Conservation (phyloP, 1,140 invertebrate species). For the Acromyrmex echinatior region DNA sequence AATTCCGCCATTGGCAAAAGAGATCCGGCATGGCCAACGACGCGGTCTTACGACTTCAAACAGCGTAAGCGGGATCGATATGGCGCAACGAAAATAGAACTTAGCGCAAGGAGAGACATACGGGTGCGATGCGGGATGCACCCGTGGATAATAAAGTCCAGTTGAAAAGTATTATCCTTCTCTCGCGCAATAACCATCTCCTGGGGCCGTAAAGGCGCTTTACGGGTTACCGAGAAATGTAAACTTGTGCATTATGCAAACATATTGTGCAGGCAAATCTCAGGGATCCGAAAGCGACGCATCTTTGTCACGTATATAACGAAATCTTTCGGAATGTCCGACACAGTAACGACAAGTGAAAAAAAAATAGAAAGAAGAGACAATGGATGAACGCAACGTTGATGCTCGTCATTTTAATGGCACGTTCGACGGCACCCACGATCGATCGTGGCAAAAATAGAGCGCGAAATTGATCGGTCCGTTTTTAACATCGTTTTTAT, state of each 20-base stretch:
- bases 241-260: slow-evolving; percentile 33
- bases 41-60: slow-evolving; percentile 55
- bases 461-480: slow-evolving; percentile 52
- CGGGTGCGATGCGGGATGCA: slow-evolving; percentile 1
- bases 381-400: slow-evolving; percentile 3
- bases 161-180: slow-evolving; percentile 25
- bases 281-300: not conserved
- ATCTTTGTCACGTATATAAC: not conserved
- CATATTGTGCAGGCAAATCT: not conserved
- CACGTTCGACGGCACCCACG: slow-evolving; percentile 32
- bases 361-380: not conserved
- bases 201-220: slow-evolving; percentile 24
- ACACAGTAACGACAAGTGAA: not conserved
- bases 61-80: slow-evolving; percentile 63
- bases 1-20: slow-evolving; percentile 37
- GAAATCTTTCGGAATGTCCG: slow-evolving; percentile 7
- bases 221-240: slow-evolving; percentile 18
- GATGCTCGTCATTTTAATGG: slow-evolving; percentile 21
- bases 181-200: not conserved
- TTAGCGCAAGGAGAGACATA: slow-evolving; percentile 58
- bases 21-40: slow-evolving; percentile 49
- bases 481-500: slow-evolving; percentile 33
- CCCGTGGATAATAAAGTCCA: slow-evolving; percentile 38
- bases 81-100: slow-evolving; percentile 71
- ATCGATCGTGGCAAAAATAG: slow-evolving; percentile 56